phyloP scores from a whole-genome alignment of 2,888 invertebrate genomes.

The Drosophila nigricruria region DNA sequence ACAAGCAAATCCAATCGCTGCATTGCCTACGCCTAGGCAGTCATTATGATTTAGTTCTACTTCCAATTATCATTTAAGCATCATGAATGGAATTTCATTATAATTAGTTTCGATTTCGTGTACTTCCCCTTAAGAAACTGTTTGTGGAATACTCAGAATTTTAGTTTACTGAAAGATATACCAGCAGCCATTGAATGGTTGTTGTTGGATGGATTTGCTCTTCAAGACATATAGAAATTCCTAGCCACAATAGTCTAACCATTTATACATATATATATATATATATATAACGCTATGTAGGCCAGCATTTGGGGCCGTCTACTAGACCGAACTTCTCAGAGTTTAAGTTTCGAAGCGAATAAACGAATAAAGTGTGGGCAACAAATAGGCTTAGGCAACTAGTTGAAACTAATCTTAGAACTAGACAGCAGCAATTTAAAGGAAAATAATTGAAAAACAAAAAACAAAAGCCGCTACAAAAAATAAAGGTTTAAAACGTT shows the following conservation, averaged over 20 bases:
- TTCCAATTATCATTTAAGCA: constrained; percentile 33
- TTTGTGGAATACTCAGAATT: no score
- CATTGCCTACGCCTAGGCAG: no score
- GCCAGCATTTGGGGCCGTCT: constrained; percentile 4
- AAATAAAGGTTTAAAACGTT: constrained; percentile 31
- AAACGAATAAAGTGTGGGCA: constrained; percentile 17
- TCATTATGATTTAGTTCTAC: constrained; percentile 62
- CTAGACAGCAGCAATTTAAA: constrained; percentile 29
- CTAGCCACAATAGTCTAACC: constrained; percentile 59
- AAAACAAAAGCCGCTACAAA: constrained; percentile 28
- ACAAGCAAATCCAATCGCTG: neutral
- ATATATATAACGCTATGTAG: constrained; percentile 2
- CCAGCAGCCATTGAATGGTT: constrained; percentile 37
- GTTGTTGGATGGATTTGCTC: constrained; percentile 17
- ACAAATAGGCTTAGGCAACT: constrained; percentile 40
- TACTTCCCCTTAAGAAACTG: constrained; percentile 3
- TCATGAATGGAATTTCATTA: constrained; percentile 4
- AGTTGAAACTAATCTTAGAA: constrained; percentile 32
- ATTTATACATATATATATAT: constrained; percentile 35
- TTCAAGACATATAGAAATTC: constrained; percentile 23
- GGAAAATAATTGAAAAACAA: neutral
- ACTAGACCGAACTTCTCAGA: constrained; percentile 16
- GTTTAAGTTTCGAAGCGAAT: constrained; percentile 30
- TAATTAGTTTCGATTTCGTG: constrained; percentile 1
- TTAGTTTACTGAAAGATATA: no score